A percentile compares a stretch with the other conserved stretches of the same genome.
Evolutionary conservation across 2,113 vertebrate species (phyloP).

Genomic region (Naja naja): DNA sequence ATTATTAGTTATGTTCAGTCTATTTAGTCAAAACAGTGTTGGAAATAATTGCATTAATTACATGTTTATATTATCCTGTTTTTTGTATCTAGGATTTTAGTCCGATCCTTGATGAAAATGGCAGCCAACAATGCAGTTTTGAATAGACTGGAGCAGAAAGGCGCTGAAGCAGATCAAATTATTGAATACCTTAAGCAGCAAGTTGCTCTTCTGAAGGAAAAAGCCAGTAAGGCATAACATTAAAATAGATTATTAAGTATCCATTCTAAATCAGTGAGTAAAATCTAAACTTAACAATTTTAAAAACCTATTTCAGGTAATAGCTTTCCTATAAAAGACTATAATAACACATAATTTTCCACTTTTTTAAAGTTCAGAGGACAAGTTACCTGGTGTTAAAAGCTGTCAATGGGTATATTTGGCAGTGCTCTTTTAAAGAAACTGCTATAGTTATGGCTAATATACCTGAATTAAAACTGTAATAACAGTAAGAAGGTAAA

Average conservation of each 20-base stretch:
- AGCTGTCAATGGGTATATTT: not conserved
- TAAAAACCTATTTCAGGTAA: not conserved
- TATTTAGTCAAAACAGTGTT: not conserved
- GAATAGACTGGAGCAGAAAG: conserved; percentile 89
- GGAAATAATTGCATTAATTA: conserved; percentile 22
- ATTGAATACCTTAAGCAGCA: conserved; percentile 96
- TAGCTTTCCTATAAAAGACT: not conserved
- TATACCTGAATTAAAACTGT: not conserved
- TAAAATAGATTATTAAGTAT: not conserved
- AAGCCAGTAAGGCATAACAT: conserved; percentile 82
- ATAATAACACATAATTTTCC: not conserved
- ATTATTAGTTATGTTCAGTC: conserved; percentile 35
- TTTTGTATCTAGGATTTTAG: conserved; percentile 77
- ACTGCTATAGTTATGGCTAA: not conserved
- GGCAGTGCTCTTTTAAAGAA: not conserved
- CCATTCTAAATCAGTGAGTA: not conserved
- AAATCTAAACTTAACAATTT: not conserved
- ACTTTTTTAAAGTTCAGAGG: not conserved
- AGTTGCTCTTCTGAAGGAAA: conserved; percentile 93
- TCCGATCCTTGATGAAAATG: conserved; percentile 84
- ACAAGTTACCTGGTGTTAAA: not conserved
- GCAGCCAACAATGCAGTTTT: conserved; percentile 80
- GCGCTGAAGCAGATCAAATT: conserved; percentile 91
- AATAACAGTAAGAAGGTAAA: not conserved
- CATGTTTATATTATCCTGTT: conserved; percentile 29